These are phyloP conservation scores for Calliopsis andreniformis DNA, from an alignment of 1,140 invertebrate genomes.

Conservation along the genomic window DNA sequence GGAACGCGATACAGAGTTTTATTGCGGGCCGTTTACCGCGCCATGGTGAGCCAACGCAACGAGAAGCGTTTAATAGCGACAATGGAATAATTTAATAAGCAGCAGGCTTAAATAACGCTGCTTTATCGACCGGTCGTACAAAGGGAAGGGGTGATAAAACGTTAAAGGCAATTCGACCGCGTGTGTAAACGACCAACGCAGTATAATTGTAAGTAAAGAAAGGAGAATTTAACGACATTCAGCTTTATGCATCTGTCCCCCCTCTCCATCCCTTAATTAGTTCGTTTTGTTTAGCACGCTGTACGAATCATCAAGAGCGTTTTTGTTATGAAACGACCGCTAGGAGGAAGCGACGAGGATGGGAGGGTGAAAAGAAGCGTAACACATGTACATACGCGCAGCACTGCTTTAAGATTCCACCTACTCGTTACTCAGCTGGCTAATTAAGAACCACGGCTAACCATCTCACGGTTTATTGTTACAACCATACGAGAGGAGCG, in stretches of 20 bases:
- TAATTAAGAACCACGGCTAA: constrained; percentile 34
- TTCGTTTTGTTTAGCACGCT: constrained; percentile 27
- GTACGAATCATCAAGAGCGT: not conserved
- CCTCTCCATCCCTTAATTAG: constrained; percentile 20
- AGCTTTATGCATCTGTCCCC: constrained; percentile 2
- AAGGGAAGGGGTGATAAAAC: not conserved
- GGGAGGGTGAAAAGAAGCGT: too few species aligned
- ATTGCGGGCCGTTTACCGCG: not conserved
- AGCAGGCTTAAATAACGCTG: not conserved
- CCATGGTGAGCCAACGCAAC: not conserved
- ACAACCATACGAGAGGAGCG: constrained; percentile 6
- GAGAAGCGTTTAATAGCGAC: not conserved
- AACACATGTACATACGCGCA: constrained; percentile 6
- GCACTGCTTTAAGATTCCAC: constrained; percentile 20
- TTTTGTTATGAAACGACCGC: not conserved
- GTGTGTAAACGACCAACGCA: not conserved
- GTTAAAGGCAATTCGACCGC: not conserved
- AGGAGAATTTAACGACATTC: not conserved
- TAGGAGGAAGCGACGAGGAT: not conserved
- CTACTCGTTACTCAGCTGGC: constrained; percentile 27
- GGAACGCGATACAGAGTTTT: constrained; percentile 1
- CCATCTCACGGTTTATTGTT: constrained; percentile 35
- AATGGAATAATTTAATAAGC: constrained; percentile 8
- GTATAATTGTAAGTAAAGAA: not conserved
- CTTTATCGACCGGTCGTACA: not conserved